phyloP scores from a whole-genome alignment of 2,797 vertebrate species.

The Neostethus bicornis region DNA sequence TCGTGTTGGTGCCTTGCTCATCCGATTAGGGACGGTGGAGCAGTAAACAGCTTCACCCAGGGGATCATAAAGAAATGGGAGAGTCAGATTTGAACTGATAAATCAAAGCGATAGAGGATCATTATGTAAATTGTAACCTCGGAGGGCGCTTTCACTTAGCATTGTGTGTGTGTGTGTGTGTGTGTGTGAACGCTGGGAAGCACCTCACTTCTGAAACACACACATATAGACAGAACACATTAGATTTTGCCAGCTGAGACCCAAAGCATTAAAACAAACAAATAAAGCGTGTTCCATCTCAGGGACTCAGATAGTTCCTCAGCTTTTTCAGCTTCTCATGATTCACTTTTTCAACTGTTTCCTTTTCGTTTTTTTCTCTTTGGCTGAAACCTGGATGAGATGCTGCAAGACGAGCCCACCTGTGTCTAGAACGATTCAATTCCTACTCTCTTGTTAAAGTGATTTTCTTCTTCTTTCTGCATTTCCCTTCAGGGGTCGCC shows the following conservation, averaged over 20 bases:
- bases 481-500: too few relatives aligned
- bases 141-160: conserved; percentile 53
- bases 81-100: conserved; percentile 51
- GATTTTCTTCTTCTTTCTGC: too few relatives aligned
- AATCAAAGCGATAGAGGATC: conserved; percentile 64
- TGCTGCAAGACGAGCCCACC: too few relatives aligned
- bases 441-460: too few relatives aligned
- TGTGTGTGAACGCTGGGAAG: conserved; percentile 1
- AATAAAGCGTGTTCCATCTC: too few relatives aligned
- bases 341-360: too few relatives aligned
- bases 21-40: conserved; percentile 49
- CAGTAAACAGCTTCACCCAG: conserved; percentile 50
- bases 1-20: conserved; percentile 51
- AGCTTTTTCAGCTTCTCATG: too few relatives aligned
- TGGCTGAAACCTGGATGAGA: too few relatives aligned
- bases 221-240: conserved; percentile 22
- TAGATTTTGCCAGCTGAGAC: conserved; percentile 61
- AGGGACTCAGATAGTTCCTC: too few relatives aligned
- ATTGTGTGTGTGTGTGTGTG: conserved; percentile 14
- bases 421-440: too few relatives aligned
- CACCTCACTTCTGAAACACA: conserved; percentile 4
- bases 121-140: conserved; percentile 71
- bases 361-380: too few relatives aligned
- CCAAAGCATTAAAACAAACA: conserved; percentile 43
- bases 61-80: conserved; percentile 35